These are phyloP conservation scores for Columba livia DNA, from an alignment of 2,113 vertebrate genomes.

Conservation along the genomic window DNA sequence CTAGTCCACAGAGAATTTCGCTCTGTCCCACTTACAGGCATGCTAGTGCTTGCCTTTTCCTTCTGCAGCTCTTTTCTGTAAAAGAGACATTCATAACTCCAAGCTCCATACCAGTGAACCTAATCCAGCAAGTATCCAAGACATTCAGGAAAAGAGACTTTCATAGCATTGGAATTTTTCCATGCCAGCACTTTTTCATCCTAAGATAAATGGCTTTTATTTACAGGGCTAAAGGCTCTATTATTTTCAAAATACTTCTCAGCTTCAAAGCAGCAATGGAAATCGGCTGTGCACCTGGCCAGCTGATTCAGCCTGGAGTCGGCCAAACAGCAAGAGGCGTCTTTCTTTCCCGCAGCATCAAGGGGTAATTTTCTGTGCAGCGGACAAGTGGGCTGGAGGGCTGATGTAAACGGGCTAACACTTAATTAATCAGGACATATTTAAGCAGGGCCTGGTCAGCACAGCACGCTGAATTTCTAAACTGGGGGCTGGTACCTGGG, in stretches of 20 bases:
- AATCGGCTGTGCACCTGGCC: constrained; percentile 61
- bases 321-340: constrained; percentile 52
- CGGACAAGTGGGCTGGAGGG: not conserved
- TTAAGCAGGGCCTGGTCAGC: not conserved
- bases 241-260: constrained; percentile 69
- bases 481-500: not conserved
- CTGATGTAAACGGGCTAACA: not conserved
- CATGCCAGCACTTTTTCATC: constrained; percentile 64
- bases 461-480: not conserved
- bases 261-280: constrained; percentile 64
- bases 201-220: constrained; percentile 71
- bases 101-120: constrained; percentile 42
- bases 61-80: constrained; percentile 49
- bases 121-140: constrained; percentile 52
- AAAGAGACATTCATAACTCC: constrained; percentile 64
- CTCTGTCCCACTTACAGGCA: constrained; percentile 15
- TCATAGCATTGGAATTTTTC: constrained; percentile 64
- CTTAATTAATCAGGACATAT: not conserved
- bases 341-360: not conserved
- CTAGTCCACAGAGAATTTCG: not conserved
- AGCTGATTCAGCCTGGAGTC: constrained; percentile 57
- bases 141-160: constrained; percentile 57
- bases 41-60: constrained; percentile 20
- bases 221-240: constrained; percentile 55
- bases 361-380: not conserved